Percentiles rank a stretch among this genome's conserved stretches.
These are phyloP conservation scores for Halcyon chelicuti DNA, from an alignment of 2,797 vertebrate species.

Conservation along the genomic window DNA sequence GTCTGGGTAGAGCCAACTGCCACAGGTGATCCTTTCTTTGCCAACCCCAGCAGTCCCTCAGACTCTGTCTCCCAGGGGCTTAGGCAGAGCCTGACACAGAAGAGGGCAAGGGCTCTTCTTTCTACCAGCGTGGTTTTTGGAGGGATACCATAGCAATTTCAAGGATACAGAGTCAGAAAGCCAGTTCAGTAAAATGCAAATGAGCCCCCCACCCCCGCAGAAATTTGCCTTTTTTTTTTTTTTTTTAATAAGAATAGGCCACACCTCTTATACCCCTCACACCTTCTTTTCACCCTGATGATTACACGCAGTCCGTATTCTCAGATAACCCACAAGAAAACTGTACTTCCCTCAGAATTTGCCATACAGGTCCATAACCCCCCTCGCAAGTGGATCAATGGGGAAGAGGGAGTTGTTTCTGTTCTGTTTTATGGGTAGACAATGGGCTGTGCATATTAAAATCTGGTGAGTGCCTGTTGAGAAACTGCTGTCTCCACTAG, in stretches of 20 bases:
- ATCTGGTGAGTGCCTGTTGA: not conserved
- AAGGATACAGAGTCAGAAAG: not conserved
- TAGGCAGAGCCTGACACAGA: not conserved
- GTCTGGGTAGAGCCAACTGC: not conserved
- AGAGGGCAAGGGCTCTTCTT: not conserved
- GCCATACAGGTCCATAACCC: not conserved
- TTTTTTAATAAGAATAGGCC: not conserved
- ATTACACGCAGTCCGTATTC: not conserved
- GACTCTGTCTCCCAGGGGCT: not conserved
- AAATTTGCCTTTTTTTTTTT: not conserved
- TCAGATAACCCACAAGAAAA: not conserved
- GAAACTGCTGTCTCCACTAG: not conserved
- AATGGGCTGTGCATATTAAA: accelerated
- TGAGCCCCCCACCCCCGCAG: not conserved
- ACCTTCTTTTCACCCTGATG: not conserved
- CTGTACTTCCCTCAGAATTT: not conserved
- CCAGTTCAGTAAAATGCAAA: not conserved
- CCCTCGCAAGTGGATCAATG: not conserved
- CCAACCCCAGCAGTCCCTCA: not conserved
- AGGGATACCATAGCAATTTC: not conserved
- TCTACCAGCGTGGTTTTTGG: not conserved
- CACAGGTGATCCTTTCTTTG: not conserved
- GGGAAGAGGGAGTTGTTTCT: not conserved
- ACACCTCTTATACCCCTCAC: not conserved
- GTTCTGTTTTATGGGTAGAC: not conserved